Percentiles rank a stretch among this genome's conserved stretches.
Conservation (phyloP, 2,113 vertebrate genomes). For the Callionymus lyra region DNA sequence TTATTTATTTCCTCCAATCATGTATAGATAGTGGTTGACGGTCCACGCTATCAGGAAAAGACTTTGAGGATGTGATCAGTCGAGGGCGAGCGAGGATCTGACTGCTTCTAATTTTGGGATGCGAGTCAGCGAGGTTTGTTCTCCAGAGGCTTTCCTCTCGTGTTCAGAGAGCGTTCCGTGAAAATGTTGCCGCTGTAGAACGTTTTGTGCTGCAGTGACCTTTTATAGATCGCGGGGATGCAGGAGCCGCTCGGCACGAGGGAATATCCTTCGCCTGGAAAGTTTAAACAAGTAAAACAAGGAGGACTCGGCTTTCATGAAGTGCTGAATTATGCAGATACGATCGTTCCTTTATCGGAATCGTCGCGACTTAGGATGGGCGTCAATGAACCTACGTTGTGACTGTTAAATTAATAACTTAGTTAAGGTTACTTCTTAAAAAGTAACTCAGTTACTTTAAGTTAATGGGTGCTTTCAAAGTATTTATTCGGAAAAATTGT, state of each 20-base stretch:
- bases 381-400: too few species aligned
- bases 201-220: conserved; percentile 45
- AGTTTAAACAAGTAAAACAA: too few species aligned
- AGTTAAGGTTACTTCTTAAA: too few species aligned
- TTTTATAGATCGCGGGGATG: conserved; percentile 42
- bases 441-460: too few species aligned
- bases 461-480: too few species aligned
- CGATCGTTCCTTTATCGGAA: too few species aligned
- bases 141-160: conserved; percentile 36
- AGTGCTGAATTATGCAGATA: too few species aligned
- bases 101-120: conserved; percentile 42
- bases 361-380: too few species aligned
- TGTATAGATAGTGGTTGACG: not conserved
- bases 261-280: conserved; percentile 12
- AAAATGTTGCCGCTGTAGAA: conserved; percentile 39
- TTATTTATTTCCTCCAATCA: conserved; percentile 5
- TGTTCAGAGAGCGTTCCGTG: conserved; percentile 36
- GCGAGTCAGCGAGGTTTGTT: conserved; percentile 26
- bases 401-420: too few species aligned
- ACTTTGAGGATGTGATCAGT: conserved; percentile 10
- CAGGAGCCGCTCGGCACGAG: conserved; percentile 19
- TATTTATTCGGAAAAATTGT: too few species aligned
- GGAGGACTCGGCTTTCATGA: too few species aligned
- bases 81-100: conserved; percentile 23
- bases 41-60: not conserved